Evolutionary conservation across 37 sponge, comb jelly and placozoan genomes (phyloP).

Genomic region (Mnemiopsis leidyi): DNA sequence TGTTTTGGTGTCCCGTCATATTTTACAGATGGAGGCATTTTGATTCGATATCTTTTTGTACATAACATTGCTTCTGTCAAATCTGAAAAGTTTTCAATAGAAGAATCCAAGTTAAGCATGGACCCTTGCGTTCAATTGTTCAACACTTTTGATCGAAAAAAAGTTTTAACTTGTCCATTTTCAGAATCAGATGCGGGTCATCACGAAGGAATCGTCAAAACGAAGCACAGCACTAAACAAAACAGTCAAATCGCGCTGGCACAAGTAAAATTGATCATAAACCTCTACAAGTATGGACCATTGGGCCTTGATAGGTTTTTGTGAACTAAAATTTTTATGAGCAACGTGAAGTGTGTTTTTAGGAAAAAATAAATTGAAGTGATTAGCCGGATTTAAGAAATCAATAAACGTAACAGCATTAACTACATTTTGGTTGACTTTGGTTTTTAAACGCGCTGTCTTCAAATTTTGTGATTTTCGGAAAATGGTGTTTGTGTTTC

Average conservation of each 20-base stretch:
- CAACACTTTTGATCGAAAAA: too few species aligned
- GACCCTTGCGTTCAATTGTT: too few species aligned
- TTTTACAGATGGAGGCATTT: too few species aligned
- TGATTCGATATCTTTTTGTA: too few species aligned
- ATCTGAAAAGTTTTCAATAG: too few species aligned
- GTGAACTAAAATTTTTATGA: too few species aligned
- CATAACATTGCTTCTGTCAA: too few species aligned
- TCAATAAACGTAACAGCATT: not conserved
- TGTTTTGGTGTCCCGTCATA: too few species aligned
- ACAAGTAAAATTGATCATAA: too few species aligned
- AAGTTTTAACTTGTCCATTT: not conserved
- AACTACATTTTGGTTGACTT: not conserved
- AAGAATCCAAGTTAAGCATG: too few species aligned
- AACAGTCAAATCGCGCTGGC: not conserved
- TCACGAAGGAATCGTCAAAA: constrained; percentile 34
- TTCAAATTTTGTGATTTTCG: not conserved
- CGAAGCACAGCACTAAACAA: not conserved
- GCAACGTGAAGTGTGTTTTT: not conserved
- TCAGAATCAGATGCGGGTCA: constrained; percentile 53
- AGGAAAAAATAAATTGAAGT: not conserved
- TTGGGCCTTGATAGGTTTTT: too few species aligned
- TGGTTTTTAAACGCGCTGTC: not conserved
- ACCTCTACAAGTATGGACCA: too few species aligned
- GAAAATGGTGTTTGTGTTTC: not conserved
- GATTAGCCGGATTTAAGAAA: not conserved